Conservation (phyloP, 92 coral and sea anemone genomes). For the Paragorgia papillata region DNA sequence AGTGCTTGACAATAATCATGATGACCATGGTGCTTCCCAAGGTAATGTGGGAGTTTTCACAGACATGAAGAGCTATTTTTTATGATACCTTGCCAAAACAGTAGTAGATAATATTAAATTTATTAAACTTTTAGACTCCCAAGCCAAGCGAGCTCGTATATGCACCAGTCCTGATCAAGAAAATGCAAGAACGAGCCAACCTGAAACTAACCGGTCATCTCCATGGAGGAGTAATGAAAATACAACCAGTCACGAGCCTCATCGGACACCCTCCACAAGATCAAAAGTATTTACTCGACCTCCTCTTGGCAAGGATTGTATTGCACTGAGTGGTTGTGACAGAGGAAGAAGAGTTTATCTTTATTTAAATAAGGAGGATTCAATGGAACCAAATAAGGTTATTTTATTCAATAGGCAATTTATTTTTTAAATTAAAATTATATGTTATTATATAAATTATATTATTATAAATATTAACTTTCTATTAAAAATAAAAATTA, state of each 20-base stretch:
- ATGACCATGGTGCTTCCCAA: neutral
- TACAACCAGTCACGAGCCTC: neutral
- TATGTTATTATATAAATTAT: too few species aligned
- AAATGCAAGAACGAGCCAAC: conserved; percentile 21
- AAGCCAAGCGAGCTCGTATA: conserved; percentile 64
- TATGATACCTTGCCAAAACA: too few species aligned
- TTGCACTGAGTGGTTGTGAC: conserved; percentile 76
- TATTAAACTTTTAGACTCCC: conserved; percentile 52
- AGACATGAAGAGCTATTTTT: too few species aligned
- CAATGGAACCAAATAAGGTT: conserved; percentile 35
- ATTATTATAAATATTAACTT: too few species aligned
- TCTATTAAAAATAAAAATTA: too few species aligned
- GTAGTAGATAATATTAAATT: too few species aligned
- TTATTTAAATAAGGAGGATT: conserved; percentile 56
- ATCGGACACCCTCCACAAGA: conserved; percentile 6
- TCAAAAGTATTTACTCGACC: conserved; percentile 68
- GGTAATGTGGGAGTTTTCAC: neutral
- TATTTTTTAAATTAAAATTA: too few species aligned
- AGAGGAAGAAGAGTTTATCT: conserved; percentile 82
- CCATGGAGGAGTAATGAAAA: neutral
- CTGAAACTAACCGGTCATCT: neutral
- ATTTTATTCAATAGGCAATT: neutral
- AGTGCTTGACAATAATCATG: conserved; percentile 11
- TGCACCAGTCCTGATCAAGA: conserved; percentile 43
- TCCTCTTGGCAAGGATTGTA: conserved; percentile 74